Conservation (phyloP, 1,140 invertebrate genomes). For the Neodiprion pinetum region DNA sequence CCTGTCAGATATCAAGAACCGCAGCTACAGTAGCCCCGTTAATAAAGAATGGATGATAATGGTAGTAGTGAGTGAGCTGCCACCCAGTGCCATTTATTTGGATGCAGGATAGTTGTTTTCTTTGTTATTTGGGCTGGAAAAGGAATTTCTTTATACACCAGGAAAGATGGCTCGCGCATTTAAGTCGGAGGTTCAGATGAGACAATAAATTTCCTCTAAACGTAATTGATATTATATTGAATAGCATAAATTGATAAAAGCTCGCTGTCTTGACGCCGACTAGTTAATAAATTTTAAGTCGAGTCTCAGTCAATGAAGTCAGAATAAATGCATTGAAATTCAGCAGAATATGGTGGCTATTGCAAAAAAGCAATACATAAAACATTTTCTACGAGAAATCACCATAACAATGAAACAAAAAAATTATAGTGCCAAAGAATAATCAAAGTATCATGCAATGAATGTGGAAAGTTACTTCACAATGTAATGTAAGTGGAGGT, state of each 20-base stretch:
- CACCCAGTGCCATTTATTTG: slow-evolving; percentile 31
- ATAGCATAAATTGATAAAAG: too few species aligned
- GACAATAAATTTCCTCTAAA: too few species aligned
- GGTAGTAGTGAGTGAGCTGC: slow-evolving; percentile 22
- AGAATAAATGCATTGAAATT: neutral
- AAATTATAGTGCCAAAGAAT: neutral
- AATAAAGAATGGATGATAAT: slow-evolving; percentile 24
- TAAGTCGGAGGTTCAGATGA: neutral
- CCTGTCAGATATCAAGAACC: slow-evolving; percentile 44
- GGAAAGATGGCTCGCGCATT: neutral
- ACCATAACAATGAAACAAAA: neutral
- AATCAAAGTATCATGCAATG: slow-evolving; percentile 36
- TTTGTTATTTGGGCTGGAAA: neutral
- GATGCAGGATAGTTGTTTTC: neutral
- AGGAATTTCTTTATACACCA: neutral
- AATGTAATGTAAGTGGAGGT: slow-evolving; percentile 46
- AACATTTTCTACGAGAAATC: neutral
- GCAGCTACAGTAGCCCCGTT: slow-evolving; percentile 39
- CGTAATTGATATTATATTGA: too few species aligned
- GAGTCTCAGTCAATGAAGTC: neutral
- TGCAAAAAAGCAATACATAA: neutral
- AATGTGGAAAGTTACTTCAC: slow-evolving; percentile 35
- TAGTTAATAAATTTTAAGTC: neutral
- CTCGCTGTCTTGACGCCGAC: too few species aligned
- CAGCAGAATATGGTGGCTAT: neutral